Percentiles rank a stretch among this genome's conserved stretches.
Conservation (phyloP, 1,140 invertebrate species). For the Lerema accius region DNA sequence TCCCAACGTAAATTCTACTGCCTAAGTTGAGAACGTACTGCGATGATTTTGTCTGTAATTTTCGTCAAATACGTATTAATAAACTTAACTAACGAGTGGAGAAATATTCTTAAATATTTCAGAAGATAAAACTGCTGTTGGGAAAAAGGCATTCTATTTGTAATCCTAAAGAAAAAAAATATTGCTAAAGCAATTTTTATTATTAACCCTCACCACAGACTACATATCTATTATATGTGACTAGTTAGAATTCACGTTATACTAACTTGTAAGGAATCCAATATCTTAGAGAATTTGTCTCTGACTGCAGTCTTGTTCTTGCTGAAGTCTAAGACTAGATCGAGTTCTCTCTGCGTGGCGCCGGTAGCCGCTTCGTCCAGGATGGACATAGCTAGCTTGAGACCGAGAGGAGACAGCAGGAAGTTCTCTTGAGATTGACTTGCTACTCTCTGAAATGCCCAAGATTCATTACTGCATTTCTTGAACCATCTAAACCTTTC, state of each 20-base stretch:
- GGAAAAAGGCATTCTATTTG: background rate
- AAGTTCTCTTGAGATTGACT: conserved; percentile 83
- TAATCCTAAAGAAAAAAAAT: background rate
- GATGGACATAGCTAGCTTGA: conserved; percentile 89
- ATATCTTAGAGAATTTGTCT: conserved; percentile 79
- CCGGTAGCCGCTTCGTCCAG: conserved; percentile 88
- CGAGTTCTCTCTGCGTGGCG: conserved; percentile 85
- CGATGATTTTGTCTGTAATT: conserved; percentile 63
- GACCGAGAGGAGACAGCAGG: conserved; percentile 90
- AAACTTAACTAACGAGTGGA: too few species aligned
- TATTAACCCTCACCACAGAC: too few species aligned
- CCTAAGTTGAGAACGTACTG: conserved; percentile 86
- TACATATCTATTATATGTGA: too few species aligned
- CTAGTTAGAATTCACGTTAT: too few species aligned
- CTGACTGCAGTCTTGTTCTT: conserved; percentile 77
- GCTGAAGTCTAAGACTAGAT: conserved; percentile 83
- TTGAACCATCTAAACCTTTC: background rate
- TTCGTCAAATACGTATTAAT: background rate
- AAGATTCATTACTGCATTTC: background rate
- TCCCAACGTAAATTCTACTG: conserved; percentile 86
- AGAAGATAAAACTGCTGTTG: too few species aligned
- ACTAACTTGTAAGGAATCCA: conserved; percentile 80
- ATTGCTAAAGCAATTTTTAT: too few species aligned
- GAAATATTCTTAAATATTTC: too few species aligned
- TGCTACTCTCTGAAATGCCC: conserved; percentile 63